Conservation (phyloP, 2,797 vertebrate genomes). For the Phyllotis vaccarum region DNA sequence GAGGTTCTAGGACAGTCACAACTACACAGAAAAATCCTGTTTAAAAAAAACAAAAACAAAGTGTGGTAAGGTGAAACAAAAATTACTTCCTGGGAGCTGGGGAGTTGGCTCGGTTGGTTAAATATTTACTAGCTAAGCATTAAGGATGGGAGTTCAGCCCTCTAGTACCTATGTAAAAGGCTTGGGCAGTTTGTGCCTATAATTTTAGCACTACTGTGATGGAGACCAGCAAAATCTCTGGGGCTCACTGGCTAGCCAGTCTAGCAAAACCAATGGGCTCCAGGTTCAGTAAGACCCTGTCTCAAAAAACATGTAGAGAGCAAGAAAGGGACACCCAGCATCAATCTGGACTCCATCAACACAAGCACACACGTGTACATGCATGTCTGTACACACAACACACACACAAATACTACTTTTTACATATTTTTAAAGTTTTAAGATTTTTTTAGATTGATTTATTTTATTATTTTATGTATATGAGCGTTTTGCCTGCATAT, state of each 20-base stretch:
- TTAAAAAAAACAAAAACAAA: neutral
- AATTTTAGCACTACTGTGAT: neutral
- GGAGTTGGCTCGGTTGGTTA: neutral
- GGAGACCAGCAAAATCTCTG: neutral
- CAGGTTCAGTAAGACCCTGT: neutral
- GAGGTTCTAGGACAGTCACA: neutral
- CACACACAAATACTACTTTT: neutral
- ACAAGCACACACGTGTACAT: neutral
- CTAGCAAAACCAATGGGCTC: too few species aligned
- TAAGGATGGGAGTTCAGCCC: neutral
- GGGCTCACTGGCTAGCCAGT: neutral
- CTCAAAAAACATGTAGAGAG: neutral
- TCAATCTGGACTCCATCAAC: neutral
- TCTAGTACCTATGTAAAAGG: neutral
- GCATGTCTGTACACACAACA: neutral
- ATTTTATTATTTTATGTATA: neutral
- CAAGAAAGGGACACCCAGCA: neutral
- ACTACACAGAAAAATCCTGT: neutral
- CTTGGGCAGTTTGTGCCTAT: neutral
- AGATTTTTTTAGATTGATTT: neutral
- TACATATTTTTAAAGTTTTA: neutral
- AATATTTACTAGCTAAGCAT: neutral
- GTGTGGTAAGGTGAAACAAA: neutral
- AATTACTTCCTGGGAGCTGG: neutral
- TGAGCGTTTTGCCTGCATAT: neutral